Base-by-base conservation (phyloP, 2,797 vertebrate species). In the Hyperoplus immaculatus region DNA sequence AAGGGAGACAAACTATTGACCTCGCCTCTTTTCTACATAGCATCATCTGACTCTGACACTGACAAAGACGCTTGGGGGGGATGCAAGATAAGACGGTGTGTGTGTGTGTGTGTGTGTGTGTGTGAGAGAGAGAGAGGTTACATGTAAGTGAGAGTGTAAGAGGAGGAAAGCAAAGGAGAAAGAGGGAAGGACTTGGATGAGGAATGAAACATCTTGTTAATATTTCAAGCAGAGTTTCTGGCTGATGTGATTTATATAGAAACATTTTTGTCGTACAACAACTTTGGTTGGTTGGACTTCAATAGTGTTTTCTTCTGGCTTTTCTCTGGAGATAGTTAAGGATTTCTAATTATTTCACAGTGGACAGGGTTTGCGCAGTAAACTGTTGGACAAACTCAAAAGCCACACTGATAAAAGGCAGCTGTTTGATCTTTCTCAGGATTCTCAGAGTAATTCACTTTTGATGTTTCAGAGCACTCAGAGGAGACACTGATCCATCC, bases 1-100 rank as follows among this genome's bases (percentile, higher is more conserved):
- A 83, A 72, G 77, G 75, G 85, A 93, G 92, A 91, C 89, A 92
- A 92, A 92, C 91, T 91, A 89, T 90, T 93, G 92, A 94, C 93
- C 94, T 93, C 75, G 75, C 72, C 80, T 87, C 82, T 91, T 88
- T 79, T 81, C 84, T 83, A 80, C 65, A 53, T 55, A 83, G 87
- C 81, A 87, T 89, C 88, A 84, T 84, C 90, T 85, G 85, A 85
- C 78, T 88, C 70, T 72, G 81, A 87, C 87, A 84, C 80, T 84
- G 89, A 91, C 89, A 91, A 90, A 85, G 89, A 84, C 79, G 80
- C 89, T 92, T 16, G 43, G 63, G 81, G 81, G 87, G 66, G 46
- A 80, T 73, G 77, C 60, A 82, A 85, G 87, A 87, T 68, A 29
- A 29, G 29, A 29, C 29, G 29, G 29, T 29, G 29, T 29, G 29